Evolutionary conservation across 1,140 invertebrate genomes (phyloP), one percentile per base, ranked within the genome.

Genomic region (Melitaea cinxia): DNA sequence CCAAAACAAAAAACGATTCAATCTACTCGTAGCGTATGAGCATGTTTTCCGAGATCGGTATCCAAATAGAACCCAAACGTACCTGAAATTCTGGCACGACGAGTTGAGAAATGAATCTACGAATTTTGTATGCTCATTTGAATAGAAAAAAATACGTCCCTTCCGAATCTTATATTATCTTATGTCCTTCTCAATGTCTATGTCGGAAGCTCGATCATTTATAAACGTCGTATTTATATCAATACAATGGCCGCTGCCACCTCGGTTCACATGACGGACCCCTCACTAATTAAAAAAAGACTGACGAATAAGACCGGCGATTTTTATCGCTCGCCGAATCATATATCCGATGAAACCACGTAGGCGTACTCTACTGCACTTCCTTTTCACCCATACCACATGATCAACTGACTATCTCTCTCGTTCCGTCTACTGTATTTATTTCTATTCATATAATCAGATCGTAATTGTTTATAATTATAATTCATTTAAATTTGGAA

Each of bases 241-340:
- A 68, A 80, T 72, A 90, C 86, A 90, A 90, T 90, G 84, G 83
- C 78, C 68, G 73, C 59, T 72, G 65, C 80, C 78, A 83, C 75
- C 75, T 82, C 75, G 73, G 77, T 89, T 89, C 88, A 85, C 88
- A 91, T 85, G 82, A 72, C 68, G 62, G 78, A 79, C 81, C 82
- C 83, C 85, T 85, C 78, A 84, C 81, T 89, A 91, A 91, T 91
- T 91, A 91, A 88, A 90, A 88, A 88, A 89, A 75, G 53, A 78
- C 82, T 73, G 81, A 90, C 88, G 86, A 90, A 90, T 89, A 85
- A 89, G 80, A 89, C 86, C 83, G 73, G 79, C 85, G 88, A 90
- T 90, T 89, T 88, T 86, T 87, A 90, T 90, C 88, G 78, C 80
- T 81, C 75, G 82, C 83, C 88, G 85, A 90, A 88, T 88, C 83